These are phyloP conservation scores for Liodrosophila aerea DNA, from an alignment of 2,888 invertebrate species.

Conservation along the genomic window DNA sequence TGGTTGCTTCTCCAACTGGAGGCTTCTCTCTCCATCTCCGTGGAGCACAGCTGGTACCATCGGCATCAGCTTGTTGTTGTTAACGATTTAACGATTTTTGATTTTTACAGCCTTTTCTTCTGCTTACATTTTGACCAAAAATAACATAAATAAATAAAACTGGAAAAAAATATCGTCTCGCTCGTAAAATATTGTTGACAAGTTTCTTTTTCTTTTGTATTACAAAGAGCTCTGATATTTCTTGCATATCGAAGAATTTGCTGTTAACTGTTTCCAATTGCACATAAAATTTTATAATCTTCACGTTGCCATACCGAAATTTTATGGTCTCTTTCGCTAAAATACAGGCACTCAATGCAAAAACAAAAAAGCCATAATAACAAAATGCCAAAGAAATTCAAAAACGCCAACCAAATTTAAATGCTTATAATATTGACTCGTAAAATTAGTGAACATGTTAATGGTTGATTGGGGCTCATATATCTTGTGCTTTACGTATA, in stretches of 20 bases:
- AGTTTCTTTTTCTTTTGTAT: constrained; percentile 73
- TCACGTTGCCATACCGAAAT: constrained; percentile 27
- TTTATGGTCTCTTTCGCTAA: constrained; percentile 46
- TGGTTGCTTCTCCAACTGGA: constrained; percentile 30
- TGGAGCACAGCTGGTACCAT: constrained; percentile 60
- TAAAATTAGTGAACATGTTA: constrained; percentile 79
- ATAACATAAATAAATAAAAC: constrained; percentile 5
- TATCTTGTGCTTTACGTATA: constrained; percentile 48
- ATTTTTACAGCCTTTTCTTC: constrained; percentile 49
- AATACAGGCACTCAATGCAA: constrained; percentile 51
- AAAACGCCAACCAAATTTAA: constrained; percentile 32
- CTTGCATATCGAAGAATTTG: constrained; percentile 57
- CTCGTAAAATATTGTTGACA: constrained; percentile 77
- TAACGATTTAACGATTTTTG: constrained; percentile 53
- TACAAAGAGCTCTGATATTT: constrained; percentile 66
- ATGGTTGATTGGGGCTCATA: constrained; percentile 73
- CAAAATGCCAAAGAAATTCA: background rate
- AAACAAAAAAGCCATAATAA: constrained; percentile 5
- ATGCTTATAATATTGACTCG: constrained; percentile 65
- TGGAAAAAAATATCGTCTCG: constrained; percentile 43
- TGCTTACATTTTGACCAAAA: constrained; percentile 37
- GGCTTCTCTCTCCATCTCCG: constrained; percentile 10
- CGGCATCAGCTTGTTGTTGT: constrained; percentile 25
- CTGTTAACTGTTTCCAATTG: constrained; percentile 77
- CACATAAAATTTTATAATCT: constrained; percentile 76